A percentile compares a stretch with the other conserved stretches of the same genome.
Evolutionary conservation across 2,797 vertebrate genomes (phyloP).

Genomic region (Odontamblyopus rebecca): DNA sequence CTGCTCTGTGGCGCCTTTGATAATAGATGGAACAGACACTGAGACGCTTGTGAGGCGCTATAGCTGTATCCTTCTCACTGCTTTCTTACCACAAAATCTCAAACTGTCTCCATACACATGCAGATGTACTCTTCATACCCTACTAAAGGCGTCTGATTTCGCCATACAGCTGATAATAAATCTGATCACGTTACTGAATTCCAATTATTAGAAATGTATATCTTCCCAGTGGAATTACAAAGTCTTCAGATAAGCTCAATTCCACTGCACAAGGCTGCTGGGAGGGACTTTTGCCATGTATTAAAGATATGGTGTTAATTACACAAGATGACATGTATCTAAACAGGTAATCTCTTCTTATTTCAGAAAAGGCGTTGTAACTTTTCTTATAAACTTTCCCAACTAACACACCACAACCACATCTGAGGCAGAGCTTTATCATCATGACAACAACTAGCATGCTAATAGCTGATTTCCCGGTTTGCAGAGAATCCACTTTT

Average conservation of each 20-base stretch:
- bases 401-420: too few species aligned
- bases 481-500: too few species aligned
- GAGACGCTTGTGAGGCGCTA: conserved; percentile 17
- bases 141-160: not conserved
- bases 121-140: not conserved
- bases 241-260: too few species aligned
- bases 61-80: not conserved
- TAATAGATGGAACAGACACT: conserved; percentile 29
- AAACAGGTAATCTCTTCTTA: too few species aligned
- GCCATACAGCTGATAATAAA: not conserved
- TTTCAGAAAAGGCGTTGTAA: too few species aligned
- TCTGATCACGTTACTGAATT: not conserved
- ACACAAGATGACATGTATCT: not conserved
- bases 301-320: not conserved
- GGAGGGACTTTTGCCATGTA: not conserved
- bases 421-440: too few species aligned
- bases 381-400: too few species aligned
- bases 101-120: not conserved
- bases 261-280: not conserved
- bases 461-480: too few species aligned
- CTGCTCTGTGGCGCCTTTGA: conserved; percentile 12
- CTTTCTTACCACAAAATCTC: not conserved
- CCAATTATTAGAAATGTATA: too few species aligned
- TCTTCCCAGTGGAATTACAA: too few species aligned
- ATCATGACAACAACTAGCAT: too few species aligned